phyloP scores from a whole-genome alignment of 1,140 invertebrate genomes.

The Dreissena polymorpha region DNA sequence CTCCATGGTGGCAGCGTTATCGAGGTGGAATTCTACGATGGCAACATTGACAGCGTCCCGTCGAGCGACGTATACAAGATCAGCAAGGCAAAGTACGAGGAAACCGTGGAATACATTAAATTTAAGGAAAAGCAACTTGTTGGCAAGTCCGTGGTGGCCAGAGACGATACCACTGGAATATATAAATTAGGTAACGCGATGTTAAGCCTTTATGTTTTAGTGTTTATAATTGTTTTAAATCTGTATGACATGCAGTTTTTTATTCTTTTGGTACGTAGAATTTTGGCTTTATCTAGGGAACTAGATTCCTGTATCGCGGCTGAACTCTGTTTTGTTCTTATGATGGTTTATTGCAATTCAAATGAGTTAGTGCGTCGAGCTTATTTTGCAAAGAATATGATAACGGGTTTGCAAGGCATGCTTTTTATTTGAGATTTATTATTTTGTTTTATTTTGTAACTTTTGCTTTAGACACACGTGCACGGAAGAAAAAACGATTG shows the following conservation, averaged over 20 bases:
- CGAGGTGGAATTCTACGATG: constrained; percentile 71
- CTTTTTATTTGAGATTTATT: too few relatives aligned
- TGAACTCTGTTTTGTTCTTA: too few relatives aligned
- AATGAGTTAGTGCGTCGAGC: too few relatives aligned
- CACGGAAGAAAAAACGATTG: too few relatives aligned
- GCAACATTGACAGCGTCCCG: constrained; percentile 48
- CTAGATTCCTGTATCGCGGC: too few relatives aligned
- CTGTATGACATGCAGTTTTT: neutral
- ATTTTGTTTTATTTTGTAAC: too few relatives aligned
- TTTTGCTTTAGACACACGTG: too few relatives aligned
- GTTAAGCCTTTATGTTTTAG: neutral
- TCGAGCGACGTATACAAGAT: constrained; percentile 68
- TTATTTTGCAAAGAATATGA: too few relatives aligned
- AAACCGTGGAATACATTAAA: constrained; percentile 68
- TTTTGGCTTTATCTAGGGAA: too few relatives aligned
- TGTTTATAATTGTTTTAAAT: neutral
- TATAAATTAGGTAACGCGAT: constrained; percentile 67
- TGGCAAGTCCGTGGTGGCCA: constrained; percentile 69
- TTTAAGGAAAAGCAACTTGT: constrained; percentile 65
- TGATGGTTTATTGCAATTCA: too few relatives aligned
- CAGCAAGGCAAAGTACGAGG: constrained; percentile 65
- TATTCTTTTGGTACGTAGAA: too few relatives aligned
- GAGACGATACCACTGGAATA: constrained; percentile 67
- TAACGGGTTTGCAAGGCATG: too few relatives aligned
- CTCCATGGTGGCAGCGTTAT: constrained; percentile 52